These are phyloP conservation scores for Clitarchus hookeri DNA, from an alignment of 2,888 invertebrate genomes.

Conservation along the genomic window DNA sequence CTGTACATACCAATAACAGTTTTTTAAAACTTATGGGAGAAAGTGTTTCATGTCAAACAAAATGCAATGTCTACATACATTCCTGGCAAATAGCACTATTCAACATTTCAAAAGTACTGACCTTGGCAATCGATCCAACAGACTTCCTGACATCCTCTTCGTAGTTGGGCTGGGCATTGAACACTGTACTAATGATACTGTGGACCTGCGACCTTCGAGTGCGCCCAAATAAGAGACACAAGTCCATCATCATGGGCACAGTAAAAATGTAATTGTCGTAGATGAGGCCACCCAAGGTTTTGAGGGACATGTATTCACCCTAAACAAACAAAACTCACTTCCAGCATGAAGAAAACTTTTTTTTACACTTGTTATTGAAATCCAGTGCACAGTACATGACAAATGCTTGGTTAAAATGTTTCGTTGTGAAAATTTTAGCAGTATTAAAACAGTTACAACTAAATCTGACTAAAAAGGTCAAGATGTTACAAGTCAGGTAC, in stretches of 20 bases:
- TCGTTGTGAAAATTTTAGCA: too few relatives aligned
- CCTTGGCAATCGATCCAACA: slow-evolving; percentile 60
- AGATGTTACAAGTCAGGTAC: too few relatives aligned
- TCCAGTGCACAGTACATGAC: too few relatives aligned
- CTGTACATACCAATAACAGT: too few relatives aligned
- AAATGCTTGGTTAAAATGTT: too few relatives aligned
- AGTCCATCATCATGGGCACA: slow-evolving; percentile 79
- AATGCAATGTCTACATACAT: too few relatives aligned
- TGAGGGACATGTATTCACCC: slow-evolving; percentile 65
- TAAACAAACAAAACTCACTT: slow-evolving; percentile 41
- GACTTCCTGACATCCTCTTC: slow-evolving; percentile 62
- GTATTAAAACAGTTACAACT: too few relatives aligned
- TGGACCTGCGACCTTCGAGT: slow-evolving; percentile 66
- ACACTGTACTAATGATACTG: slow-evolving; percentile 68
- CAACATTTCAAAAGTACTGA: slow-evolving; percentile 19
- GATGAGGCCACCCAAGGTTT: slow-evolving; percentile 69
- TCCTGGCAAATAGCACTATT: too few relatives aligned
- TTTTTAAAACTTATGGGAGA: too few relatives aligned
- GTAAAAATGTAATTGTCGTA: slow-evolving; percentile 82
- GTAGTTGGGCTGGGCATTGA: slow-evolving; percentile 69
- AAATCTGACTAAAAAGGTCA: too few relatives aligned
- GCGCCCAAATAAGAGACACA: slow-evolving; percentile 73
- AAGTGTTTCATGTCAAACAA: too few relatives aligned
- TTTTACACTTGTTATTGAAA: neutral
- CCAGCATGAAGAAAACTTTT: neutral